Evolutionary conservation across 2,797 vertebrate genomes (phyloP).

Genomic region (Agapornis canus): DNA sequence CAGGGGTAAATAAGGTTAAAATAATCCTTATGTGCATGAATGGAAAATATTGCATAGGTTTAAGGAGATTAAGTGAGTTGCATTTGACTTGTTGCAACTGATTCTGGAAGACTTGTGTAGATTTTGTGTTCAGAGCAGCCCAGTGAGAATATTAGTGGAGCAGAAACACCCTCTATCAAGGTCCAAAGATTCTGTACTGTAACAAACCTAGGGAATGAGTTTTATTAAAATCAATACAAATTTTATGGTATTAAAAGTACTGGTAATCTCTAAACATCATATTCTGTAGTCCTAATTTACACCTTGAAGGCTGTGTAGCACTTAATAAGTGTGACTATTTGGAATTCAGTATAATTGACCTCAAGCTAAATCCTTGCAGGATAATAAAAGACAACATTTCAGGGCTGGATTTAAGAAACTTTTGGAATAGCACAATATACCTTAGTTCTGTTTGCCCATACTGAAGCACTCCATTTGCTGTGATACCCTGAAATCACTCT

Average conservation of each 20-base stretch:
- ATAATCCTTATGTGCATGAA: neutral
- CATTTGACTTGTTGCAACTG: neutral
- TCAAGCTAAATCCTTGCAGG: neutral
- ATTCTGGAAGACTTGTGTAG: neutral
- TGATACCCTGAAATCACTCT: neutral
- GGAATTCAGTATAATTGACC: neutral
- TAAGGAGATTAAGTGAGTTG: neutral
- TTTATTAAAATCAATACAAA: neutral
- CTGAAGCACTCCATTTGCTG: neutral
- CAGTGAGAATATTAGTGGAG: neutral
- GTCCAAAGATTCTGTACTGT: neutral
- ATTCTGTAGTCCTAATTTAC: neutral
- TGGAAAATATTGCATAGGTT: neutral
- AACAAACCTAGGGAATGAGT: neutral
- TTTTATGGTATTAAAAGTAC: neutral
- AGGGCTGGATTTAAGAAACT: neutral
- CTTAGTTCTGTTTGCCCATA: neutral
- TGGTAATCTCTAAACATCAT: neutral
- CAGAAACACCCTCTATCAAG: neutral
- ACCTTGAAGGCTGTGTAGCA: neutral
- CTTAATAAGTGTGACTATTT: neutral
- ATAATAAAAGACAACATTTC: neutral
- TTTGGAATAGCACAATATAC: neutral
- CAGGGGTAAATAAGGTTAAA: neutral
- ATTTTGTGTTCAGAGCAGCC: neutral